These are phyloP conservation scores for Calliopum simillimum DNA, from an alignment of 2,888 invertebrate species.

Conservation along the genomic window DNA sequence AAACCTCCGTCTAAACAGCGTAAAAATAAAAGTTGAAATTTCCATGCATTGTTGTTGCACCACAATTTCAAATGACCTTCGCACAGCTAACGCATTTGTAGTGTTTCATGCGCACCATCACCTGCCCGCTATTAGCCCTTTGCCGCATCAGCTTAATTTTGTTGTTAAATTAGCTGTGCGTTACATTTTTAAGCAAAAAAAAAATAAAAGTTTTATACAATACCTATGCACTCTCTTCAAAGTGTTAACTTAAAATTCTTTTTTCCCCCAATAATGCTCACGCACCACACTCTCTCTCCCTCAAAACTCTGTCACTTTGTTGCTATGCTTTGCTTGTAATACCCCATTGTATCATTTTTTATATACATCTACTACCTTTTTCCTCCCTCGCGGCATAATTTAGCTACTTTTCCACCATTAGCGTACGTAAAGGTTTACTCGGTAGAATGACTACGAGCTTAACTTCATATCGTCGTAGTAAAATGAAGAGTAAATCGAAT, in stretches of 20 bases:
- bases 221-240: not conserved
- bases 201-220: too few relatives aligned
- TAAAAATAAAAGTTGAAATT: conserved; percentile 7
- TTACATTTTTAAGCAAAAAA: too few relatives aligned
- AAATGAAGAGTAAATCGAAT: conserved; percentile 64
- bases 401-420: conserved; percentile 66
- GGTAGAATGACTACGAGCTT: conserved; percentile 66
- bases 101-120: too few relatives aligned
- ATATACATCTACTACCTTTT: not conserved
- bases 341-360: too few relatives aligned
- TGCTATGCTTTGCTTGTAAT: too few relatives aligned
- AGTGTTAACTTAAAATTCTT: not conserved
- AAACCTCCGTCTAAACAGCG: conserved; percentile 22
- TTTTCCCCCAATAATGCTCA: not conserved
- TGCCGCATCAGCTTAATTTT: too few relatives aligned
- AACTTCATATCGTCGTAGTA: conserved; percentile 64
- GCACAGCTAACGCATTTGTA: not conserved
- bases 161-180: too few relatives aligned
- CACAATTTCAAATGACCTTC: not conserved
- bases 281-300: not conserved
- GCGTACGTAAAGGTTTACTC: conserved; percentile 64
- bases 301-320: not conserved
- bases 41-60: not conserved
- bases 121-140: too few relatives aligned
- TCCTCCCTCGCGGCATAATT: conserved; percentile 38